These are phyloP conservation scores for Vollenhovia emeryi DNA, from an alignment of 1,140 invertebrate genomes.

Conservation along the genomic window DNA sequence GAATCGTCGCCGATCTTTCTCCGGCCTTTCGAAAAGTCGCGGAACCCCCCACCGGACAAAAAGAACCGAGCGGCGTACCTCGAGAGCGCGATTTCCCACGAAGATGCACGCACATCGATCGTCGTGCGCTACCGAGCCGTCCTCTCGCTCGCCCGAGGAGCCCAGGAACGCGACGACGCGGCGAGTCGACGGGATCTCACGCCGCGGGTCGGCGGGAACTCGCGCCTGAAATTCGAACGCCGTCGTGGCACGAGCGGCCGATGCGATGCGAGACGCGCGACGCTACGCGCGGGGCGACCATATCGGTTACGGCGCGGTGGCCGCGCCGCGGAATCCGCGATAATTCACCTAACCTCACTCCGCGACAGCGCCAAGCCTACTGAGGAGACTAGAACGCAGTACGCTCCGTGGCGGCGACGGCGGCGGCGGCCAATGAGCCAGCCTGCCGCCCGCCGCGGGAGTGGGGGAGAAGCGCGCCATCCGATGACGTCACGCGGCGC, in stretches of 20 bases:
- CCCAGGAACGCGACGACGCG: not conserved
- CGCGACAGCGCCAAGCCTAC: conserved; percentile 72
- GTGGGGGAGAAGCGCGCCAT: conserved; percentile 27
- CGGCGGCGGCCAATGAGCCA: conserved; percentile 11
- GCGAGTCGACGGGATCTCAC: not conserved
- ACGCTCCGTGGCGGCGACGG: conserved; percentile 36
- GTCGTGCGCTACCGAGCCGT: too few species aligned
- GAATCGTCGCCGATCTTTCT: not conserved
- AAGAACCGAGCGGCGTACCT: not conserved
- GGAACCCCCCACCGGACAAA: not conserved
- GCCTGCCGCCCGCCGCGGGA: not conserved
- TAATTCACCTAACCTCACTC: conserved; percentile 51
- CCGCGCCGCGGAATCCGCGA: too few species aligned
- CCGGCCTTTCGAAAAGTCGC: not conserved
- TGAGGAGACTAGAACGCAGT: conserved; percentile 38
- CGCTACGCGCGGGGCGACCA: conserved; percentile 61
- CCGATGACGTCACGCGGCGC: conserved; percentile 21
- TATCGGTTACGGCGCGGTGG: conserved; percentile 64
- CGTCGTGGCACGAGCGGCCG: conserved; percentile 12
- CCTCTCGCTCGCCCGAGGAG: too few species aligned
- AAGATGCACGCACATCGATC: too few species aligned
- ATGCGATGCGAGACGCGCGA: conserved; percentile 39
- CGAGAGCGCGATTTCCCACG: too few species aligned
- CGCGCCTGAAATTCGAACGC: conserved; percentile 23
- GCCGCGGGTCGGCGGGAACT: not conserved